These are phyloP conservation scores for Pelusios castaneus DNA, from an alignment of 2,113 vertebrate genomes.

Conservation along the genomic window DNA sequence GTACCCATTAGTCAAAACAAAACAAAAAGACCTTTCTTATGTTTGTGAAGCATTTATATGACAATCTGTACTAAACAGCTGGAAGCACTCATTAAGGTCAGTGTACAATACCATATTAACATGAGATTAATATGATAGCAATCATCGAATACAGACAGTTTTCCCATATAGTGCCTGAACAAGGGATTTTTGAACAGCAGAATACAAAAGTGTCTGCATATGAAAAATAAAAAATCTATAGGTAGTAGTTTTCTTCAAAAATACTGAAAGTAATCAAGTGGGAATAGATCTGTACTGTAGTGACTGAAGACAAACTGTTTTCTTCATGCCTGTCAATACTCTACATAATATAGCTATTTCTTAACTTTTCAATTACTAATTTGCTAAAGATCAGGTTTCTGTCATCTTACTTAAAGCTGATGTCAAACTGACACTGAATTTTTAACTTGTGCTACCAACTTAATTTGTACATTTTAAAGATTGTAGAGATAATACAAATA, in stretches of 20 bases:
- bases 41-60: neutral
- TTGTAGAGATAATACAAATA: accelerated
- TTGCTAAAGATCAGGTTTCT: neutral
- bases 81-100: neutral
- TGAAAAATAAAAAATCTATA: neutral
- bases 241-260: neutral
- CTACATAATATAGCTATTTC: neutral
- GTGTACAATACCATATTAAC: neutral
- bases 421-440: neutral
- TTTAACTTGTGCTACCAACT: neutral
- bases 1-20: neutral
- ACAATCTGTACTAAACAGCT: neutral
- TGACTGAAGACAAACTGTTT: neutral
- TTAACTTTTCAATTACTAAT: neutral
- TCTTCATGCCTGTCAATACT: neutral
- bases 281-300: neutral
- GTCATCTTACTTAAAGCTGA: neutral
- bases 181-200: neutral
- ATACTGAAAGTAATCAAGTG: neutral
- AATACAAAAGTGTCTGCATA: neutral
- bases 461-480: neutral
- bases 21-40: neutral
- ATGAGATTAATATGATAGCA: neutral
- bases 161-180: neutral
- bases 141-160: neutral